Conservation (phyloP, 2,797 vertebrate species). For the Artibeus lituratus region DNA sequence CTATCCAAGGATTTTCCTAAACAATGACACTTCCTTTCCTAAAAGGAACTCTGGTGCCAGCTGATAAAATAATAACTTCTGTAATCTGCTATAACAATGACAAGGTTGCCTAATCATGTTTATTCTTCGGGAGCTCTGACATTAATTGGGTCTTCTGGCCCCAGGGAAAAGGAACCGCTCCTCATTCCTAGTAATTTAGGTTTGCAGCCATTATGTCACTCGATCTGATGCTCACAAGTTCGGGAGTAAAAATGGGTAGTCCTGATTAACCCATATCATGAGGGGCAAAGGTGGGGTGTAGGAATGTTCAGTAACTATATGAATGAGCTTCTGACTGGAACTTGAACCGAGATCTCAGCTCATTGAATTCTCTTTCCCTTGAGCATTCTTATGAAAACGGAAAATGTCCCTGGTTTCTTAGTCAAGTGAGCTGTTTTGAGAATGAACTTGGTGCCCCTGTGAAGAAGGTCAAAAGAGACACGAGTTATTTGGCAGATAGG, state of each 20-base stretch:
- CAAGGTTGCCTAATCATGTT: neutral
- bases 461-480: conserved; percentile 7
- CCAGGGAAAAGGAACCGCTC: neutral
- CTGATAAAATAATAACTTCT: conserved; percentile 57
- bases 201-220: neutral
- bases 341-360: neutral
- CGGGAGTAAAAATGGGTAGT: neutral
- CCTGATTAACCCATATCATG: neutral
- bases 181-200: neutral
- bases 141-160: neutral
- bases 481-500: neutral
- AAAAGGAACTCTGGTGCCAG: conserved; percentile 55
- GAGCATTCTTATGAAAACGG: neutral
- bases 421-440: neutral
- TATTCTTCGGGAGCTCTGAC: neutral
- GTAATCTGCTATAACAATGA: neutral
- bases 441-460: conserved; percentile 2
- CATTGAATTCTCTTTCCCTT: neutral
- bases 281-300: neutral
- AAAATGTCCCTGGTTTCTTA: neutral
- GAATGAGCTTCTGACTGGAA: neutral
- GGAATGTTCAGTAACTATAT: neutral
- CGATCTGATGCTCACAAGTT: neutral
- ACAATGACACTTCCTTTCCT: conserved; percentile 68
- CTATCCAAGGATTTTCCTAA: conserved; percentile 52